Conservation (phyloP, 2,888 invertebrate species). For the Drosophila paramelanica region DNA sequence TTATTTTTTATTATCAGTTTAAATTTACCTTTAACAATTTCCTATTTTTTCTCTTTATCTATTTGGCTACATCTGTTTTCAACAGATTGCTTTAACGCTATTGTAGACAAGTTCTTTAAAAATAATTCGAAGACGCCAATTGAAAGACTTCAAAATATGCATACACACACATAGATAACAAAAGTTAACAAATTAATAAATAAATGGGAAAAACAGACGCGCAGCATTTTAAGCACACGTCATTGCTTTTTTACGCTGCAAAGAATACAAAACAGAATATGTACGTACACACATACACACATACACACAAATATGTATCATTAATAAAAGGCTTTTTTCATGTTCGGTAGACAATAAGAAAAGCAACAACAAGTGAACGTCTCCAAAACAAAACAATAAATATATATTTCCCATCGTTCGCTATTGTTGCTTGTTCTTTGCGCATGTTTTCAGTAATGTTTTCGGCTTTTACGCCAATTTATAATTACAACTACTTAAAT, state of each 20-base stretch:
- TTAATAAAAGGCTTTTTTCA: constrained; percentile 37
- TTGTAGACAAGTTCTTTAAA: not conserved
- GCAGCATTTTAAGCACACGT: constrained; percentile 38
- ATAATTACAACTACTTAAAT: constrained; percentile 23
- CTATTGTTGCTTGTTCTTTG: constrained; percentile 3
- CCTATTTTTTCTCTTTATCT: not conserved
- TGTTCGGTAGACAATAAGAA: constrained; percentile 27
- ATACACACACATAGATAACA: constrained; percentile 9
- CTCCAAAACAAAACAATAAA: constrained; percentile 33
- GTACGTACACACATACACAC: constrained; percentile 5
- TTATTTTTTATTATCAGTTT: no score
- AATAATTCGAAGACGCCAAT: constrained; percentile 7
- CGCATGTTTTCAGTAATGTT: constrained; percentile 11
- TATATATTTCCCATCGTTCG: constrained; percentile 7
- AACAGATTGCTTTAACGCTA: constrained; percentile 1
- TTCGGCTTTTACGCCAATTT: not conserved
- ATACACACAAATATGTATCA: constrained; percentile 15
- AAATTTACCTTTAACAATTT: no score
- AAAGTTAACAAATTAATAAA: constrained; percentile 6
- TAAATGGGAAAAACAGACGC: constrained; percentile 23
- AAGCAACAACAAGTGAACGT: constrained; percentile 18
- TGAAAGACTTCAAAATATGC: constrained; percentile 13
- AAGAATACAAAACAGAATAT: constrained; percentile 26
- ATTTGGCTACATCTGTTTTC: not conserved
- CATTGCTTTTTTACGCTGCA: constrained; percentile 42